Evolutionary conservation across 2,797 vertebrate species (phyloP), one percentile per base, ranked within the genome.

Genomic region (Sebastes trivittatus): DNA sequence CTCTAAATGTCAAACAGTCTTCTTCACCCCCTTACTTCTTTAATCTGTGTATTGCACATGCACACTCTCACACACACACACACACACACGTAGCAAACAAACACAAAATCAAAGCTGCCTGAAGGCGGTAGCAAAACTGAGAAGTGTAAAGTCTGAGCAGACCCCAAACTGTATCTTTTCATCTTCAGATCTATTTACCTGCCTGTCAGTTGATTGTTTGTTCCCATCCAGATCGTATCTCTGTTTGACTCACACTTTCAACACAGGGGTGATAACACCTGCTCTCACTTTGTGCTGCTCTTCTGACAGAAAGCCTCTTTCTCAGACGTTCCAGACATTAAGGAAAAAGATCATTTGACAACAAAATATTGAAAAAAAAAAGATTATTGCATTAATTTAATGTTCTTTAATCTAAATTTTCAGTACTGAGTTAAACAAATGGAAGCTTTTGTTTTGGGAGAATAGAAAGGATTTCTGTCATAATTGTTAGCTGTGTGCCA

Each of bases 1-100:
- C 64, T 93, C 74, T 92, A 93, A 94, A 94, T 94, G 94, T 94
- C 92, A 96, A 96, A 85, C 95, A 95, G 94, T 92, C 84, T 88
- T 78, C 83, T 66, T 89, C 87, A 90, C 86, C 88, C 78, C 81
- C 88, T 90, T 83, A 73, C 80, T 88, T 82, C 88, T 91, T 94
- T 92, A 93, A 93, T 93, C 90, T 88, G 81, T 88, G 65, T 76
- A 66, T 69, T 72, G 69, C 82, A 71, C 77, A 77, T 65, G 75
- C 83, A 89, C 58, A 77, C 61, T 38, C 36, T 1, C 36, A 13
- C 36, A 38, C 36, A 14, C 36, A 38, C 36, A 38, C 34, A 34
- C 32, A 36, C 36, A 38, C 36, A 38, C 36, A 38, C 36, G 11
- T 13, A 38, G 11, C 36, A 38, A 38, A 38, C 25, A 86, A 72